These are phyloP conservation scores for Scaptomyza polygonia DNA, from an alignment of 2,888 invertebrate species.

Conservation along the genomic window DNA sequence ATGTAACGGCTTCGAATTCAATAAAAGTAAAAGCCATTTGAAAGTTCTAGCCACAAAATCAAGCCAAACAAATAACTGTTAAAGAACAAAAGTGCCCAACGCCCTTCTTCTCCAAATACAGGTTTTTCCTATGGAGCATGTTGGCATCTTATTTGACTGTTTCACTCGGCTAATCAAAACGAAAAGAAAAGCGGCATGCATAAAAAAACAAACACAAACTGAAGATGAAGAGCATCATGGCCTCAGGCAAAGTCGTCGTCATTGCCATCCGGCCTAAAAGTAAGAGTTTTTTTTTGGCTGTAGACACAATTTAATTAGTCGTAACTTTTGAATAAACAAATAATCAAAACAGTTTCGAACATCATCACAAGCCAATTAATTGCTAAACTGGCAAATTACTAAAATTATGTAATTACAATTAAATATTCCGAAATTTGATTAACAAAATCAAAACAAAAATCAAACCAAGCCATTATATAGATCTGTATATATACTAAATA, in stretches of 20 bases:
- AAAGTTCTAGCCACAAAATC: constrained; percentile 33
- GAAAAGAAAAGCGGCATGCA: constrained; percentile 47
- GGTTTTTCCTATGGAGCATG: constrained; percentile 35
- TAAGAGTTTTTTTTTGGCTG: constrained; percentile 42
- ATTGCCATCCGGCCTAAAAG: constrained; percentile 24
- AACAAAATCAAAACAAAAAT: neutral
- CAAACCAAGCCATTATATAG: neutral
- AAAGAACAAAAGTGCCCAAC: neutral
- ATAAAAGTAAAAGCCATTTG: constrained; percentile 33
- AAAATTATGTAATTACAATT: constrained; percentile 56
- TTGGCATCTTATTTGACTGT: constrained; percentile 41
- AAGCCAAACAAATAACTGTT: constrained; percentile 22
- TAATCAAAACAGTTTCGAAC: constrained; percentile 31
- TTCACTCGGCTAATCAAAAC: constrained; percentile 48
- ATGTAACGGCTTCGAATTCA: neutral
- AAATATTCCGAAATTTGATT: constrained; percentile 5
- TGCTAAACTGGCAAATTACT: constrained; percentile 43
- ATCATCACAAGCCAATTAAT: constrained; percentile 36
- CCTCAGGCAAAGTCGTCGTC: constrained; percentile 10
- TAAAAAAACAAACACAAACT: neutral
- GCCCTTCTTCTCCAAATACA: neutral
- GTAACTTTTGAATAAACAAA: constrained; percentile 58
- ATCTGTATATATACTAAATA: too few relatives aligned
- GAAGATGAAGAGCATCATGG: neutral
- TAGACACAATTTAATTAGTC: constrained; percentile 66